Conservation (phyloP, 1,140 invertebrate genomes). For the Heliconius eleuchia region DNA sequence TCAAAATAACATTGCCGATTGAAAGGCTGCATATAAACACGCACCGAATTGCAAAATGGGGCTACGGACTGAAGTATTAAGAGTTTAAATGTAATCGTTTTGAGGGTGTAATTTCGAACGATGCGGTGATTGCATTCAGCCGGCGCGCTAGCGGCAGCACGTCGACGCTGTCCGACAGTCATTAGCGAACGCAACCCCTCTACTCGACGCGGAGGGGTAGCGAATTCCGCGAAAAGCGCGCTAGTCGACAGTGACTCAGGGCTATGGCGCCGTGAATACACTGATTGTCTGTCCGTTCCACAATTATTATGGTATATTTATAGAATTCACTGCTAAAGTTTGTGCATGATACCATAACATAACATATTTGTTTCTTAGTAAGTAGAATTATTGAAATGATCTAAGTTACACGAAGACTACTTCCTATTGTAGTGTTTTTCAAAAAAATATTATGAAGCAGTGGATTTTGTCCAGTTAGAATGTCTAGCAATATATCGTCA, state of each 20-base stretch:
- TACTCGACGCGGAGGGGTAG: conserved; percentile 51
- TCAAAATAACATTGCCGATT: conserved; percentile 80
- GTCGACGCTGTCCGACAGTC: conserved; percentile 64
- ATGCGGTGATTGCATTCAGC: conserved; percentile 53
- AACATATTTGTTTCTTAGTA: not conserved
- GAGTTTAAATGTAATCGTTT: conserved; percentile 66
- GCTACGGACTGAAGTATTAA: conserved; percentile 58
- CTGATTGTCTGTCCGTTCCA: conserved; percentile 62
- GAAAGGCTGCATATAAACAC: conserved; percentile 79
- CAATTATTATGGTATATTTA: conserved; percentile 26
- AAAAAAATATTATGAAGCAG: no score
- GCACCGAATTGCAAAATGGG: conserved; percentile 69
- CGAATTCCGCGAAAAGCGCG: conserved; percentile 62
- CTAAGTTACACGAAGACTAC: not conserved
- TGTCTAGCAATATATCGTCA: no score
- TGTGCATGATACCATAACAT: no score
- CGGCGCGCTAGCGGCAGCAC: conserved; percentile 40
- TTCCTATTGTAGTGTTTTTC: not conserved
- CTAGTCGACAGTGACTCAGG: conserved; percentile 62
- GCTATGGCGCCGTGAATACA: conserved; percentile 59
- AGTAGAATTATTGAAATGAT: not conserved
- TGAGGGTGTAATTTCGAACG: conserved; percentile 68
- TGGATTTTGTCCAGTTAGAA: no score
- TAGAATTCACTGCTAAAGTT: not conserved
- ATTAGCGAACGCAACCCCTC: conserved; percentile 70